Evolutionary conservation across 2,888 invertebrate genomes (phyloP), one percentile per base, ranked within the genome.

Genomic region (Merodon equestris): DNA sequence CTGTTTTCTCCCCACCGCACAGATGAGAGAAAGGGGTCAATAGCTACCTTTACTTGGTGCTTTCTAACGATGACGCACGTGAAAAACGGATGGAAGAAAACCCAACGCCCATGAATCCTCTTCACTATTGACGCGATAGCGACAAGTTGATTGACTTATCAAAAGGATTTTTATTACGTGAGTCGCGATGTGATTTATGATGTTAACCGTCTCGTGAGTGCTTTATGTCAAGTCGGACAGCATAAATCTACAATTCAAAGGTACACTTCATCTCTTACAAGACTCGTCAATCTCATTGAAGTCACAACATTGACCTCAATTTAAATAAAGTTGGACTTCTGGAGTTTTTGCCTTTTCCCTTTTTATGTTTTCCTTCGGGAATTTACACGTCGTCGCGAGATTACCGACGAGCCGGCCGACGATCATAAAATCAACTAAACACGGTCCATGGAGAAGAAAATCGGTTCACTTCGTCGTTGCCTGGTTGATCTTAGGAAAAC

Each of bases 231-330:
- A 79, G 73, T 64, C 60, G 64, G 79, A 79, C 79, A 79, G 74
- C 74, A 74, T 79, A 74, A 79, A 79, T 79, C 74, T 79, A 47
- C 68, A 79, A 79, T 79, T 79, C 74, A 79, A 79, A 79, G 70
- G 54, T 74, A 79, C 70, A 63, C 74, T 79, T 74, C 79, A 79
- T 79, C 79, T 74, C 70, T 74, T 79, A 79, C 79, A 79, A 74
- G 79, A 74, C 68, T 74, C 79, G 79, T 79, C 79, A 79, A 79
- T 79, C 79, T 70, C 79, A 79, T 79, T 79, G 60, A 70, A 79
- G 74, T 79, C 79, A 74, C 79, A 79, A 74, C 79, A 79, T 79
- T 79, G 79, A 79, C 79, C 79, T 70, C 79, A 58, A 79, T 79
- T 74, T 79, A 68, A 74, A 79, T 79, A 79, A 79, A 70, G 68